Evolutionary conservation across 2,888 invertebrate species (phyloP).

Genomic region (Periphyllus acericola): DNA sequence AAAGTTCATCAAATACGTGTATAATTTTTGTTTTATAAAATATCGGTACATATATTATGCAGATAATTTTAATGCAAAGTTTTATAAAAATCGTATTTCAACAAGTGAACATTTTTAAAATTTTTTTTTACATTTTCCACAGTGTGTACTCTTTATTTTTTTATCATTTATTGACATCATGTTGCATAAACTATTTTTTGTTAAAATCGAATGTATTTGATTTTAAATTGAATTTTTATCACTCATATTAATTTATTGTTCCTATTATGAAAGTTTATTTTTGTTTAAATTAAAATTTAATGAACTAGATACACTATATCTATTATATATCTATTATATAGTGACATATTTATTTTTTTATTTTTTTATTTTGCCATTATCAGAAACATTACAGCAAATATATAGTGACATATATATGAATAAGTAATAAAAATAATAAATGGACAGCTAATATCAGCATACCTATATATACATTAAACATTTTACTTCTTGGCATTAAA

Average conservation of each 20-base stretch:
- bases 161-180: neutral
- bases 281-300: too few relatives aligned
- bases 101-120: neutral
- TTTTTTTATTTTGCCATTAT: too few relatives aligned
- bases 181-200: neutral
- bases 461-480: too few relatives aligned
- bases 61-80: neutral
- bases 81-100: neutral
- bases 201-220: neutral
- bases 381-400: too few relatives aligned
- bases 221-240: neutral
- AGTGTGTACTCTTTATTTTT: neutral
- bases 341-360: neutral
- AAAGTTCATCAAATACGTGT: neutral
- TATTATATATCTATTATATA: too few relatives aligned
- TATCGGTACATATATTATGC: too few relatives aligned
- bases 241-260: too few relatives aligned
- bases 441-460: neutral
- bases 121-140: neutral
- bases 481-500: too few relatives aligned
- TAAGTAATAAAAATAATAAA: too few relatives aligned
- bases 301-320: too few relatives aligned
- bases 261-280: too few relatives aligned
- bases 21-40: neutral
- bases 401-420: too few relatives aligned